Conservation (phyloP, 2,888 invertebrate species). For the Endotricha flammealis region DNA sequence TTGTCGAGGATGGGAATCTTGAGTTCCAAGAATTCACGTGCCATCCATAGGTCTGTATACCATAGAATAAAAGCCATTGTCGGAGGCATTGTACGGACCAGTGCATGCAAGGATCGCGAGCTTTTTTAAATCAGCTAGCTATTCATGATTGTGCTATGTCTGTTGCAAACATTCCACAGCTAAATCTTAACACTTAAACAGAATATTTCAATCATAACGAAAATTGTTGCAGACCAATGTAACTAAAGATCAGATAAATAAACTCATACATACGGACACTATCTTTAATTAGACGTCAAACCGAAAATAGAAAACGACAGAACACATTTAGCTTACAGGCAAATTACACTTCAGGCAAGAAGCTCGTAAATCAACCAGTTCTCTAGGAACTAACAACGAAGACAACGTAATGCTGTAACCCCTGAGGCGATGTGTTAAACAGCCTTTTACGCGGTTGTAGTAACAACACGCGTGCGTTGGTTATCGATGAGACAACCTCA, state of each 20-base stretch:
- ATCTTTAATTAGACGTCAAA: conserved; percentile 8
- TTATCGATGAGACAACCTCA: conserved; percentile 16
- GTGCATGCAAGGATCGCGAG: conserved; percentile 14
- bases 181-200: background rate
- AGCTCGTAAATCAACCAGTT: conserved; percentile 38
- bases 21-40: conserved; percentile 74
- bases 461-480: conserved; percentile 20
- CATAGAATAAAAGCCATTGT: conserved; percentile 44
- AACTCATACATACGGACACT: no score
- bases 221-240: no score
- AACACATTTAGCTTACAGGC: conserved; percentile 37
- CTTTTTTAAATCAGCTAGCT: conserved; percentile 7
- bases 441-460: conserved; percentile 25
- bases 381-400: conserved; percentile 23
- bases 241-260: no score
- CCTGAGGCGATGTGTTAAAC: conserved; percentile 26
- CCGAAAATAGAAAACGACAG: conserved; percentile 31
- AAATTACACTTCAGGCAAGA: conserved; percentile 34
- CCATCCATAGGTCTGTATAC: conserved; percentile 49
- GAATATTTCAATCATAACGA: background rate
- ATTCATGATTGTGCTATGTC: conserved; percentile 10
- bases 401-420: conserved; percentile 29
- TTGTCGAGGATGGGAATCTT: conserved; percentile 64
- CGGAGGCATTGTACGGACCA: conserved; percentile 23
- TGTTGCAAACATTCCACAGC: background rate